Base-by-base conservation (phyloP, 1,140 invertebrate species). In the Drosophila triauraria region DNA sequence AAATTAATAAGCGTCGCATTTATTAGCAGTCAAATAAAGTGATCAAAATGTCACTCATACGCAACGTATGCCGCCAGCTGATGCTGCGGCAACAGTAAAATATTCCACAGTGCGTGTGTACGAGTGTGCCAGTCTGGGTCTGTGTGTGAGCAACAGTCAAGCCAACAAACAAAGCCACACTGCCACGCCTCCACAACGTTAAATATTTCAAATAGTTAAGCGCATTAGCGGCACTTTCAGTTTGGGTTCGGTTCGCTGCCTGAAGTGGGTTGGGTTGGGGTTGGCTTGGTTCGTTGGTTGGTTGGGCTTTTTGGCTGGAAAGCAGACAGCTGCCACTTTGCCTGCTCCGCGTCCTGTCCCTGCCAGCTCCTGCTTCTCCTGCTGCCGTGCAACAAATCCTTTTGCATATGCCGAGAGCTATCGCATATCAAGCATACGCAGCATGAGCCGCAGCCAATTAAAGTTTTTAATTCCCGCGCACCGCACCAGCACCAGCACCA, bases 201-300 rank as follows among this genome's bases (percentile, higher is more conserved):
- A 90, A 81, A 88, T 88, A 88, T 88, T 90, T 88, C 84, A 90
- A 90, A 88, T 90, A 90, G 85, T 90, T 90, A 90, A 90, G 85
- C 85, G 85, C 85, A 90, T 90, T 90, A 90, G 85, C 82, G 81
- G 68, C 85, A 86, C 83, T 85, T 85, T 85, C 63, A 84, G 82
- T 85, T 75, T 83, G 82, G 81, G 77, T 83, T 83, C 67, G 48
- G 48, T 70, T 54, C 48, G 67, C 63, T 40, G 67, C 17, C 60
- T 62, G 67, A 61, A 61, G 54, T 43, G 60, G 71, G 59, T 38
- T 20, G 62, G 40, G 30, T 44, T 46, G 32, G 58, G 32, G 7
- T 54, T 38, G 76, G 71, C 76, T 81, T 38, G 13, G 47, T 42
- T 62, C 5, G 60, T n/a, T 51, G 59, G 59, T 43, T 30, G 44